phyloP scores from a whole-genome alignment of 2,113 vertebrate genomes.

The Argyrosomus japonicus region DNA sequence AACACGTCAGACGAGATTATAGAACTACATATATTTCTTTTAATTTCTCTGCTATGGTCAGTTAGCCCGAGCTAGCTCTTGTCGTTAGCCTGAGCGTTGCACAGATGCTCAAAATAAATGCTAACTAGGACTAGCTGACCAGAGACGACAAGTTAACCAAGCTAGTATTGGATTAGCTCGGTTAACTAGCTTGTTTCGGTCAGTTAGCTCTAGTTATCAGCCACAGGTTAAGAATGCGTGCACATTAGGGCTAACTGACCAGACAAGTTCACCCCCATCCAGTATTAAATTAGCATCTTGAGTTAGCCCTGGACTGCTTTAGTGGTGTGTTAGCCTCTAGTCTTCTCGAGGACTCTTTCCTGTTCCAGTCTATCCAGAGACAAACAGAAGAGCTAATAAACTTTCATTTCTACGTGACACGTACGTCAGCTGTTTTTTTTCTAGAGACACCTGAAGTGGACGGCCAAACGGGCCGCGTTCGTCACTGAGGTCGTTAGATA shows the following conservation, averaged over 20 bases:
- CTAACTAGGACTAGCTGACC: not conserved
- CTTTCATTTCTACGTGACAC: not conserved
- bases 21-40: not conserved
- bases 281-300: constrained; percentile 44
- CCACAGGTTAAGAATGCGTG: too few species aligned
- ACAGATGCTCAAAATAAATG: not conserved
- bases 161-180: not conserved
- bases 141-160: not conserved
- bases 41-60: not conserved
- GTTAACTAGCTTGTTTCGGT: not conserved
- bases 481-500: not conserved
- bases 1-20: not conserved
- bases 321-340: not conserved
- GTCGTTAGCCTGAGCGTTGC: not conserved
- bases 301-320: constrained; percentile 14
- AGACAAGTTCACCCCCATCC: not conserved
- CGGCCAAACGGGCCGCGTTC: not conserved
- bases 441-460: not conserved
- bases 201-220: not conserved
- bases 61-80: not conserved
- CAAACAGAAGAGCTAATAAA: not conserved
- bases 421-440: not conserved
- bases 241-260: too few species aligned
- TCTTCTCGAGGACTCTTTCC: not conserved
- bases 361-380: not conserved